These are phyloP conservation scores for Merodon equestris DNA, from an alignment of 2,888 invertebrate species.

Conservation along the genomic window DNA sequence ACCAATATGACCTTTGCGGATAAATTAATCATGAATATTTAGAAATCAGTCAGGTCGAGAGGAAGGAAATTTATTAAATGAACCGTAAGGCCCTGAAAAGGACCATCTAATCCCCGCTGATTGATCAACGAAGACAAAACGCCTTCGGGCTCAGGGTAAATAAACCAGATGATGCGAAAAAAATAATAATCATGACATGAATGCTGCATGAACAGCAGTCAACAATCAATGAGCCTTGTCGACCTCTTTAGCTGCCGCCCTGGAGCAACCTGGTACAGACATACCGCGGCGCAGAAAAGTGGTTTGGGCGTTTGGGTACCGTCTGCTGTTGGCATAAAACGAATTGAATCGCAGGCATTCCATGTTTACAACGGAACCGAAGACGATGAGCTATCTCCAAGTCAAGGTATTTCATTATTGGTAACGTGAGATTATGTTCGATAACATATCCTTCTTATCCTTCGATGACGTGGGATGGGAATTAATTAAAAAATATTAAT, in stretches of 20 bases:
- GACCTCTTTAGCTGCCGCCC: constrained; percentile 47
- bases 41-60: constrained; percentile 16
- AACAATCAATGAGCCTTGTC: constrained; percentile 48
- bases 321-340: constrained; percentile 6
- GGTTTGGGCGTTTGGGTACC: background rate
- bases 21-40: constrained; percentile 33
- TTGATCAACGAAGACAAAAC: too few relatives aligned
- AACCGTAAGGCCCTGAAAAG: constrained; percentile 28
- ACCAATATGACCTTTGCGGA: constrained; percentile 15
- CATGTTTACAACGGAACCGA: constrained; percentile 5
- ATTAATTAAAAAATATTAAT: constrained; percentile 56
- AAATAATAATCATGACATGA: constrained; percentile 57
- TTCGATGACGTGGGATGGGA: constrained; percentile 10
- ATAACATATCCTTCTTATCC: constrained; percentile 36
- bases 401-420: constrained; percentile 56
- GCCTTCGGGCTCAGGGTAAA: constrained; percentile 1
- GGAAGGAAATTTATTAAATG: constrained; percentile 46
- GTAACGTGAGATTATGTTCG: constrained; percentile 57
- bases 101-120: too few relatives aligned
- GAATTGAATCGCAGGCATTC: constrained; percentile 42
- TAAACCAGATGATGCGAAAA: constrained; percentile 1
- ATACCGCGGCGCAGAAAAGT: too few relatives aligned
- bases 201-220: constrained; percentile 30
- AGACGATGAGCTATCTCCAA: constrained; percentile 7
- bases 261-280: too few relatives aligned